These are phyloP conservation scores for Cacoxenus indagator DNA, from an alignment of 2,888 invertebrate species.

Conservation along the genomic window DNA sequence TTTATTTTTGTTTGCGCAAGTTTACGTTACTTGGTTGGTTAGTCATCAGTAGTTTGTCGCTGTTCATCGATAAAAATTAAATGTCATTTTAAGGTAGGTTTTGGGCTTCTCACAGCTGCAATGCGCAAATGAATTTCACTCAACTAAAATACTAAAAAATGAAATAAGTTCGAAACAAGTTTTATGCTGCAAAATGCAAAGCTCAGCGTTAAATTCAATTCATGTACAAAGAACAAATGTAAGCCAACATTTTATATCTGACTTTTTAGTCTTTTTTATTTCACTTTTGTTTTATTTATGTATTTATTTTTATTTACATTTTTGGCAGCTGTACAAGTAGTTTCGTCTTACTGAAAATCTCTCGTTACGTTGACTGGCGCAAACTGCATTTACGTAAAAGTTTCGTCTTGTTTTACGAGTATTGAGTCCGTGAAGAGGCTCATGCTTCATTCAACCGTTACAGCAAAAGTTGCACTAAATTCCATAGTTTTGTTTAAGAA, in stretches of 20 bases:
- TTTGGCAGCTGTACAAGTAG: not conserved
- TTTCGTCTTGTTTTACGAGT: not conserved
- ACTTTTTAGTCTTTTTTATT: not conserved
- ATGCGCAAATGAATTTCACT: not conserved
- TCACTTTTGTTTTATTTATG: not conserved
- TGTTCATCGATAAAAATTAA: no score
- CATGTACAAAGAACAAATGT: no score
- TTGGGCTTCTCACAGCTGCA: not conserved
- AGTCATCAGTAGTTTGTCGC: no score
- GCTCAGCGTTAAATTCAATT: not conserved
- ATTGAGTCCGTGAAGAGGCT: no score
- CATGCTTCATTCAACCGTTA: not conserved
- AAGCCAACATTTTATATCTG: not conserved
- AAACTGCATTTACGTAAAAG: not conserved
- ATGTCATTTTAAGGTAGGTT: no score
- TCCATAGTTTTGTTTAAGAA: no score
- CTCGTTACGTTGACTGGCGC: not conserved
- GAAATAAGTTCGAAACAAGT: not conserved
- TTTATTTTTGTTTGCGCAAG: not conserved
- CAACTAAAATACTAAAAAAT: not conserved
- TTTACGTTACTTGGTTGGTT: no score
- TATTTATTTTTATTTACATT: no score
- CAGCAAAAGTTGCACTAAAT: no score
- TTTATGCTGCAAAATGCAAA: no score
- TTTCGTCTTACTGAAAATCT: no score